These are phyloP conservation scores for Hydroisotoma schaefferi DNA, from an alignment of 2,888 invertebrate species.

Conservation along the genomic window DNA sequence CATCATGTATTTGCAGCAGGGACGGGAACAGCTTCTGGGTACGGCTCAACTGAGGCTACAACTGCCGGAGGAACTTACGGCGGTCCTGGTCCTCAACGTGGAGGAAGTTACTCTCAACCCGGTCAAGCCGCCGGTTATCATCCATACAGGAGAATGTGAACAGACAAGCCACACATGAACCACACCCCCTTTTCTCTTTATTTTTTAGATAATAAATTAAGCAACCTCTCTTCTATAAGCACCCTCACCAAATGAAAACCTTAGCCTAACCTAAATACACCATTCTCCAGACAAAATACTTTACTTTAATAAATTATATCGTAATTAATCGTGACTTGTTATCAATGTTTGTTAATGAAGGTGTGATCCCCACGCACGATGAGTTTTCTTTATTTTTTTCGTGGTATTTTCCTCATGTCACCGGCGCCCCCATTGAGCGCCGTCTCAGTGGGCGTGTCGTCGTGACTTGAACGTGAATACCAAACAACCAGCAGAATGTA, in stretches of 20 bases:
- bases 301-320: too few species aligned
- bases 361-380: not conserved
- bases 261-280: too few species aligned
- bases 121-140: constrained; percentile 55
- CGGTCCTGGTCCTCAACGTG: constrained; percentile 56
- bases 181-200: too few species aligned
- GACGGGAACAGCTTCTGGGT: constrained; percentile 49
- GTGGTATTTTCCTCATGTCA: too few species aligned
- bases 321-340: not conserved
- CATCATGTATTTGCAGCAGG: constrained; percentile 27
- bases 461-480: constrained; percentile 1
- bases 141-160: constrained; percentile 56
- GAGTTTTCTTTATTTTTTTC: not conserved
- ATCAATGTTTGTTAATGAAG: not conserved
- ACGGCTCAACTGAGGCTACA: constrained; percentile 47
- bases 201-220: too few species aligned
- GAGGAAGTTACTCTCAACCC: constrained; percentile 53
- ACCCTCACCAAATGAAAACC: too few species aligned
- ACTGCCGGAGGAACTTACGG: constrained; percentile 49
- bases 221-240: too few species aligned
- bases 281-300: too few species aligned
- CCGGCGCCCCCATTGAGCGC: too few species aligned
- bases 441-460: constrained; percentile 7
- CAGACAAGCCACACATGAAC: too few species aligned
- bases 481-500: constrained; percentile 42